Percentiles rank a stretch among this genome's conserved stretches.
Conservation (phyloP, 2,888 invertebrate species). For the Agonopterix subpropinquella region DNA sequence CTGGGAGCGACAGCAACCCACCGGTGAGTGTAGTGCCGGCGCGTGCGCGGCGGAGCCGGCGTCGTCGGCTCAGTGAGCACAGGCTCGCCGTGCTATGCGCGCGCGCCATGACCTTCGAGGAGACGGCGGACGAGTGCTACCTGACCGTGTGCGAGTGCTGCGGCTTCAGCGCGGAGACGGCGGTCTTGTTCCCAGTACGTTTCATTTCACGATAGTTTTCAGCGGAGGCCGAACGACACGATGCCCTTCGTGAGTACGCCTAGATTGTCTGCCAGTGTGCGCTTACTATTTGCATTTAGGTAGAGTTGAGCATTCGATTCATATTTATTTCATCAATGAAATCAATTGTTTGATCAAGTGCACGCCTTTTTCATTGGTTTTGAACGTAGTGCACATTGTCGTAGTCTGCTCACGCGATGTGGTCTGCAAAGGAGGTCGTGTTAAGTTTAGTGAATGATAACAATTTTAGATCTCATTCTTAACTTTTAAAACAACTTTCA, state of each 20-base stretch:
- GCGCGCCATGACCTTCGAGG: conserved; percentile 74
- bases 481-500: too few relatives aligned
- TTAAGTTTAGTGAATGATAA: too few relatives aligned
- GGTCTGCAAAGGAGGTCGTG: too few relatives aligned
- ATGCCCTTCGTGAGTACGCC: conserved; percentile 71
- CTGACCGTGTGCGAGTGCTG: conserved; percentile 72
- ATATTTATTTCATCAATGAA: background rate
- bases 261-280: conserved; percentile 43
- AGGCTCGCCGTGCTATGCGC: conserved; percentile 59
- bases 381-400: too few relatives aligned
- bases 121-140: conserved; percentile 64
- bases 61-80: conserved; percentile 39
- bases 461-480: too few relatives aligned
- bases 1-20: conserved; percentile 48
- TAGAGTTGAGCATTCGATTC: conserved; percentile 1
- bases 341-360: conserved; percentile 35
- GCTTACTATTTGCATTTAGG: conserved; percentile 26
- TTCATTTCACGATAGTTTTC: conserved; percentile 66
- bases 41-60: conserved; percentile 18
- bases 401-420: too few relatives aligned
- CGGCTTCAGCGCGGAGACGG: conserved; percentile 71
- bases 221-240: conserved; percentile 45
- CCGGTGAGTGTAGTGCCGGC: conserved; percentile 20
- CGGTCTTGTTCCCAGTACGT: conserved; percentile 69
- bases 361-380: conserved; percentile 15